Conservation (phyloP, 2,888 invertebrate species). For the Oligia fasciuncula region DNA sequence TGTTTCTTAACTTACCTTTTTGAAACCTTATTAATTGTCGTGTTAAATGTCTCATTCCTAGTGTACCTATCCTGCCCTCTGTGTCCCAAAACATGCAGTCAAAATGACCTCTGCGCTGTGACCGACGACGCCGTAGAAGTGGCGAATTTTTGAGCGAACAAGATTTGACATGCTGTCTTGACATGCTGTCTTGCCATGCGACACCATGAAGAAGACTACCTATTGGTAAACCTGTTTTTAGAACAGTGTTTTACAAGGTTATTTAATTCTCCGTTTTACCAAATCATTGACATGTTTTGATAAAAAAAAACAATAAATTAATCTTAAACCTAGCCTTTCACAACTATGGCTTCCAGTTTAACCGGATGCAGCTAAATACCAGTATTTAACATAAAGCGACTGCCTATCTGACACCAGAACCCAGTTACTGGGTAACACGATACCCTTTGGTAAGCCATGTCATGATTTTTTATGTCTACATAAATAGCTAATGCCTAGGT, state of each 20-base stretch:
- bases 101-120: too few species aligned
- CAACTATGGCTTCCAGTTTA: neutral
- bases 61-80: too few species aligned
- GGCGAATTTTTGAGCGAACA: too few species aligned
- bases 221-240: neutral
- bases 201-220: too few species aligned
- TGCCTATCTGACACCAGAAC: neutral
- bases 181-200: too few species aligned
- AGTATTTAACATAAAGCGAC: neutral
- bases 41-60: too few species aligned
- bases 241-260: neutral
- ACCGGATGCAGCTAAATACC: neutral
- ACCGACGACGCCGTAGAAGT: too few species aligned
- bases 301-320: neutral
- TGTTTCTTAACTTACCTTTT: neutral
- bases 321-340: neutral
- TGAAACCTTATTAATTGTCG: neutral
- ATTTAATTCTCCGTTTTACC: neutral
- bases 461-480: constrained; percentile 1
- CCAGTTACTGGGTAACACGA: neutral
- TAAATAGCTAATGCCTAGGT: neutral
- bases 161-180: too few species aligned
- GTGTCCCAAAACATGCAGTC: too few species aligned
- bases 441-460: neutral
- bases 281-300: neutral